Evolutionary conservation across 1,140 invertebrate species (phyloP).

Genomic region (Branchinecta lindahli): DNA sequence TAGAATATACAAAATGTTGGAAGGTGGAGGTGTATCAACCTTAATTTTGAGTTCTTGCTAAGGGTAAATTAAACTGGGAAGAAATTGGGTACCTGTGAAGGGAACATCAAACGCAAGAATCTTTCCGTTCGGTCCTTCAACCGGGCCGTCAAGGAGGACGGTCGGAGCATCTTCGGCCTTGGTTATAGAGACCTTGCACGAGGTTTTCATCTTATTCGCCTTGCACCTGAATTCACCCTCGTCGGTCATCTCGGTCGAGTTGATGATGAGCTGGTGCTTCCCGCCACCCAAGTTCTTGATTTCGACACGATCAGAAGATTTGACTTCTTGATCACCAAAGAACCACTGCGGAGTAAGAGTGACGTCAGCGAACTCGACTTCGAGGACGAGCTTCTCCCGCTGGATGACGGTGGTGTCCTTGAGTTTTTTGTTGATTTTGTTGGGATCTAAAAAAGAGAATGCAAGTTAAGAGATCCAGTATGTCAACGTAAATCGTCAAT

Average conservation of each 20-base stretch:
- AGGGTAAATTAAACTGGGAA: too few species aligned
- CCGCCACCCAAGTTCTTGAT: conserved; percentile 80
- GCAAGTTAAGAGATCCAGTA: too few species aligned
- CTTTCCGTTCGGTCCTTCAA: conserved; percentile 59
- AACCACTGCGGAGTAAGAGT: conserved; percentile 84
- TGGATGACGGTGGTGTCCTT: conserved; percentile 82
- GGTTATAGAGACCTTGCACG: conserved; percentile 63
- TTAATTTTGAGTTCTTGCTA: too few species aligned
- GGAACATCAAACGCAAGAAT: conserved; percentile 73
- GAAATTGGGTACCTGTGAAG: conserved; percentile 53
- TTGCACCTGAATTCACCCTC: conserved; percentile 70
- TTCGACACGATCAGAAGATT: conserved; percentile 44
- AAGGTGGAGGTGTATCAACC: too few species aligned
- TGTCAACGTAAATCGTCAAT: too few species aligned
- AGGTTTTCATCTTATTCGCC: conserved; percentile 58
- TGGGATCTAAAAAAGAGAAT: conserved; percentile 49
- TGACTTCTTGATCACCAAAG: conserved; percentile 74
- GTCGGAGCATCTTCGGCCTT: conserved; percentile 67
- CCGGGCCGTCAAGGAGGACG: conserved; percentile 59
- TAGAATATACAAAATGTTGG: too few species aligned
- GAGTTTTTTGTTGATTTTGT: conserved; percentile 91
- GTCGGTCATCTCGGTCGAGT: conserved; percentile 58
- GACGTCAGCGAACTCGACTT: conserved; percentile 85
- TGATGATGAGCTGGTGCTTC: conserved; percentile 77
- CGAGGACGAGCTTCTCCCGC: conserved; percentile 70